These are phyloP conservation scores for Acronicta aceris DNA, from an alignment of 2,888 invertebrate species.

Conservation along the genomic window DNA sequence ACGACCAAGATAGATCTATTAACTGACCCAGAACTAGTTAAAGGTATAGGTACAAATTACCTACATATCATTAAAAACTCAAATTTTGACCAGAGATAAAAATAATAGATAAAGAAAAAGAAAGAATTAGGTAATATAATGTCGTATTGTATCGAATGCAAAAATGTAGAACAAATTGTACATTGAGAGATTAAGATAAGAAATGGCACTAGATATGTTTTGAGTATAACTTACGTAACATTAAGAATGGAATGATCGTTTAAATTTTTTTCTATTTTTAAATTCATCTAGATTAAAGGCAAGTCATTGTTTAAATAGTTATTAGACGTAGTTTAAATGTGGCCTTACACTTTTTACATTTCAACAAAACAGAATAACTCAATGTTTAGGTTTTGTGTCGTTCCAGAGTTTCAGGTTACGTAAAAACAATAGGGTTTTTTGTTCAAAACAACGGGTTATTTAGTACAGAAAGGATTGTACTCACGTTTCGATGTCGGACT, in stretches of 20 bases:
- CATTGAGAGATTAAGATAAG: conserved; percentile 24
- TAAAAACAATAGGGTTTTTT: conserved; percentile 60
- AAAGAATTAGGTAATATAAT: too few relatives aligned
- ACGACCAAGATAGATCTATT: too few relatives aligned
- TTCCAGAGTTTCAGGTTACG: conserved; percentile 59
- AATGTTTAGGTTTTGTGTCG: conserved; percentile 43
- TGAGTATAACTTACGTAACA: conserved; percentile 21
- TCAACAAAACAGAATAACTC: conserved; percentile 39
- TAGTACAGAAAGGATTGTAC: conserved; percentile 61
- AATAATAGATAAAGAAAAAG: too few relatives aligned
- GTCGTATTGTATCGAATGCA: background rate
- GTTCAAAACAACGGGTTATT: conserved; percentile 61
- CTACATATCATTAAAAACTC: too few relatives aligned
- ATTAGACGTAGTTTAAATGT: background rate
- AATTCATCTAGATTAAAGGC: background rate
- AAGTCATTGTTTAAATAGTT: background rate
- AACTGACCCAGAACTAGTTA: too few relatives aligned
- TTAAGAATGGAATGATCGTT: background rate
- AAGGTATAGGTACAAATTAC: too few relatives aligned
- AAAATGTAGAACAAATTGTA: conserved; percentile 10
- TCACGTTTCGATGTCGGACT: conserved; percentile 77
- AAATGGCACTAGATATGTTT: conserved; percentile 8
- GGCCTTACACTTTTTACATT: conserved; percentile 30
- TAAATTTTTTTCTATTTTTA: too few relatives aligned
- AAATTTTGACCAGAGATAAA: too few relatives aligned